These are phyloP conservation scores for Tigriopus japonicus DNA, from an alignment of 1,140 invertebrate species.

Conservation along the genomic window DNA sequence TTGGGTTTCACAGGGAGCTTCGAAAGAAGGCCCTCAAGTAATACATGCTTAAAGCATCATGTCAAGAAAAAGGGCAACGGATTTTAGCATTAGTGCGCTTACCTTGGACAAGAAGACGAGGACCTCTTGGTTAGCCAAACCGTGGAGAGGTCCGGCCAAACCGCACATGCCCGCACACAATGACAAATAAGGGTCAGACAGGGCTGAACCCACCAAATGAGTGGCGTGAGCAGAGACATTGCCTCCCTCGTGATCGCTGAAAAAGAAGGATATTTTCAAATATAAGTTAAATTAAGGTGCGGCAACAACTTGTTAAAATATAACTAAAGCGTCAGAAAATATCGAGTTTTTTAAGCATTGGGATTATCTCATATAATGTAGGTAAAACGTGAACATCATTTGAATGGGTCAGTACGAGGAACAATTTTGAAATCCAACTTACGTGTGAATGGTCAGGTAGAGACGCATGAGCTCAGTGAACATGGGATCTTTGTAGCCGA, in stretches of 20 bases:
- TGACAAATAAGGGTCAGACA: constrained; percentile 84
- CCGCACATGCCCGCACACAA: constrained; percentile 88
- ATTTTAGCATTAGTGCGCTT: not conserved
- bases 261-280: constrained; percentile 15
- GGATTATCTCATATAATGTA: not conserved
- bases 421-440: too few species aligned
- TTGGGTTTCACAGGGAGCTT: too few species aligned
- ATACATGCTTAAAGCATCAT: too few species aligned
- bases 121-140: constrained; percentile 80
- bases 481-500: constrained; percentile 61
- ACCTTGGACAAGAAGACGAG: constrained; percentile 1
- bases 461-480: constrained; percentile 86
- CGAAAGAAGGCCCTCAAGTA: too few species aligned
- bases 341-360: not conserved
- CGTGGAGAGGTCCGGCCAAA: constrained; percentile 83
- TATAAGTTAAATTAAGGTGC: too few species aligned
- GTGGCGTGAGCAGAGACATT: constrained; percentile 88
- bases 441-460: constrained; percentile 86
- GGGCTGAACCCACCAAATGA: constrained; percentile 80
- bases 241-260: constrained; percentile 76
- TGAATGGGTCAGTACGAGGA: too few species aligned
- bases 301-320: too few species aligned
- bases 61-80: too few species aligned
- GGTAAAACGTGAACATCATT: not conserved
- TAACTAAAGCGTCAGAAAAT: not conserved